These are phyloP conservation scores for Atrichornis clamosus DNA, from an alignment of 2,113 vertebrate genomes.

Conservation along the genomic window DNA sequence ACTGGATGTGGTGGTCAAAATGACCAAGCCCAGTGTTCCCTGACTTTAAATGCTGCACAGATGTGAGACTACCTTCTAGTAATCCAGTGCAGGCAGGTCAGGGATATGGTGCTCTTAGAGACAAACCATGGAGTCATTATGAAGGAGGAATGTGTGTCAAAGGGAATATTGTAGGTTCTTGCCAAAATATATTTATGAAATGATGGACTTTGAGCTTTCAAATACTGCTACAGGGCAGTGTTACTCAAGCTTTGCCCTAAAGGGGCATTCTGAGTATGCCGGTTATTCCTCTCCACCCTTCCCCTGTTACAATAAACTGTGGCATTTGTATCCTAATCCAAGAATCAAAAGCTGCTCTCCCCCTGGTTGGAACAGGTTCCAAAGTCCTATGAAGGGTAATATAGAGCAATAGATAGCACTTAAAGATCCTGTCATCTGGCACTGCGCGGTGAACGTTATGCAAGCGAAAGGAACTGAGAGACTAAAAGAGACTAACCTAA, in stretches of 20 bases:
- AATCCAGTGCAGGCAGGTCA: background rate
- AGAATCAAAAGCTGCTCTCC: background rate
- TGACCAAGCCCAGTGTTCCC: background rate
- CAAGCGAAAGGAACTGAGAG: background rate
- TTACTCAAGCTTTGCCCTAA: background rate
- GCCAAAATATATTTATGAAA: background rate
- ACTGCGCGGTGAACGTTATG: background rate
- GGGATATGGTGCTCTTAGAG: background rate
- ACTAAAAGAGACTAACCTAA: background rate
- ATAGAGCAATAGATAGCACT: background rate
- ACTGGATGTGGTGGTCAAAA: background rate
- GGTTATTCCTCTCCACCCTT: background rate
- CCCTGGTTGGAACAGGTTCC: background rate
- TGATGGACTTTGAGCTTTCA: background rate
- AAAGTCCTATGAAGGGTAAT: background rate
- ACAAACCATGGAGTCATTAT: background rate
- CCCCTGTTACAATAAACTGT: background rate
- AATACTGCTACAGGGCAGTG: background rate
- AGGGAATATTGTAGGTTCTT: background rate
- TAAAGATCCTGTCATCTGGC: background rate
- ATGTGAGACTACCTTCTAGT: background rate
- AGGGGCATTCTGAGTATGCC: background rate
- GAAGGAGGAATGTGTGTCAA: background rate
- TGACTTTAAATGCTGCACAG: background rate
- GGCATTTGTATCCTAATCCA: background rate